Percentiles rank a stretch among this genome's conserved stretches.
phyloP scores from a whole-genome alignment of 2,888 invertebrate species.

The Trissolcus brochymenae region DNA sequence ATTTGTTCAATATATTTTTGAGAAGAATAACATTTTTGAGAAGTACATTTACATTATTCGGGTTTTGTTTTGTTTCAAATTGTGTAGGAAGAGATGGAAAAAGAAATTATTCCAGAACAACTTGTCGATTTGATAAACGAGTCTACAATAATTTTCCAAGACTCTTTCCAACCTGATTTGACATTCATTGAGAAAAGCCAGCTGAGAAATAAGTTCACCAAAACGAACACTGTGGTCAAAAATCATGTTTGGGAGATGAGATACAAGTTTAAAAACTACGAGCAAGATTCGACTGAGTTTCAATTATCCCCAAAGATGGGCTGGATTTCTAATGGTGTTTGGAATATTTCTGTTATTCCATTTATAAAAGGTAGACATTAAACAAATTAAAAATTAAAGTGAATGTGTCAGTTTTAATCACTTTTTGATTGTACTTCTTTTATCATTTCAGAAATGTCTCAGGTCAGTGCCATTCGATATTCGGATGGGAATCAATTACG shows the following conservation, averaged over 20 bases:
- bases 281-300: not conserved
- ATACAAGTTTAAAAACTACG: slow-evolving; percentile 23
- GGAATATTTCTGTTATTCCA: slow-evolving; percentile 64
- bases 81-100: slow-evolving; percentile 17
- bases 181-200: slow-evolving; percentile 36
- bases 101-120: slow-evolving; percentile 27
- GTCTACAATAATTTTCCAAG: slow-evolving; percentile 49
- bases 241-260: slow-evolving; percentile 34
- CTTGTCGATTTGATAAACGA: slow-evolving; percentile 39
- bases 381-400: too few relatives aligned
- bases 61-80: not conserved
- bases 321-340: slow-evolving; percentile 68
- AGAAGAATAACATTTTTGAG: too few relatives aligned
- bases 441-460: slow-evolving; percentile 62
- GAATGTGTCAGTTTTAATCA: too few relatives aligned
- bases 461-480: slow-evolving; percentile 63
- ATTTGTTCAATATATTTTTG: slow-evolving; percentile 1
- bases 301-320: slow-evolving; percentile 26
- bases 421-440: not conserved
- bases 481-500: slow-evolving; percentile 63
- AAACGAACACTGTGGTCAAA: slow-evolving; percentile 54
- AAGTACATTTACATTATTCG: too few relatives aligned
- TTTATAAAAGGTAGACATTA: slow-evolving; percentile 62
- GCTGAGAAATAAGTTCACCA: slow-evolving; percentile 51
- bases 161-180: slow-evolving; percentile 45